Base-by-base conservation (phyloP, 2,888 invertebrate species). In the Cantharis lateralis region DNA sequence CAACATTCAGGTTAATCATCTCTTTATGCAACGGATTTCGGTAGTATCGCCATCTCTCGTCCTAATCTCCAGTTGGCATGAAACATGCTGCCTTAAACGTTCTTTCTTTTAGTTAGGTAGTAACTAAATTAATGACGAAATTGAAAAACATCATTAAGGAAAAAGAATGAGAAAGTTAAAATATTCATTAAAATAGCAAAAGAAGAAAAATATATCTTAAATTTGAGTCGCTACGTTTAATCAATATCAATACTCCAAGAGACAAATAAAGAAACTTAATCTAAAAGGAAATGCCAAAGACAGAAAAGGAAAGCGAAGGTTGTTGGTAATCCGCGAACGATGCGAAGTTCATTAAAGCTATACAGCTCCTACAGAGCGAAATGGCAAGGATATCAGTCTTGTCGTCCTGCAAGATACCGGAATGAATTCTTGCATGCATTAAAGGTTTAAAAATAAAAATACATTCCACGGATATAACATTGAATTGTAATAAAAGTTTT, bases 271-370 rank as follows among this genome's bases (percentile, higher is more conserved):
- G 83, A 81, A 82, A 83, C 79, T 81, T 83, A 83, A 83, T 83
- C 82, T 81, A 77, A 80, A 81, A 75, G 80, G 80, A 82, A 79
- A 80, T 78, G 78, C 78, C 63, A 69, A 72, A 76, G 71, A 74
- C 74, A 75, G 78, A 77, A 77, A 77, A 77, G 73, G 80, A 80
- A 78, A 69, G 76, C 70, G 77, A 76, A 74, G 77, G 81, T 84
- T 82, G 82, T 84, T 84, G 83, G 83, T 85, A 85, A 86, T 86
- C 85, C 85, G 84, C 81, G 82, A 84, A 85, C 85, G 86, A 85
- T 84, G 82, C 84, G 81, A 81, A 82, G 83, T 86, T 86, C 85
- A 86, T 86, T 86, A 85, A 84, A 82, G 81, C 81, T 80, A 80
- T 82, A 80, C 75, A 81, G 77, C 71, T 71, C 72, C 70, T 73